Base-by-base conservation (phyloP, 2,113 vertebrate genomes). In the Jaculus jaculus region DNA sequence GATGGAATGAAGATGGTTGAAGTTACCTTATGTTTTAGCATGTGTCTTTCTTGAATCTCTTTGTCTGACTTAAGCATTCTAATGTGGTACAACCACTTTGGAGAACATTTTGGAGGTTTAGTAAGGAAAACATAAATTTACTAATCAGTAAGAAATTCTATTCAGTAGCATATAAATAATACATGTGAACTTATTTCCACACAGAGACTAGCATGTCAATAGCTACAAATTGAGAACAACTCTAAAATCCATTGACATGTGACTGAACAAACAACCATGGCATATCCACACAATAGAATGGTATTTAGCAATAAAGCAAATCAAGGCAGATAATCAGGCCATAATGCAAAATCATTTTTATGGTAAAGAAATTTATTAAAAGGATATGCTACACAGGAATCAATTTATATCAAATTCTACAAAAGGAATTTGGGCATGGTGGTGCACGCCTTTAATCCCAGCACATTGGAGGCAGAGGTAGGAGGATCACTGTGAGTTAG, bases 11-110 rank as follows among this genome's bases (percentile, higher is more conserved):
- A 83, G 10, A 89, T 66, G 21, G 74, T 91, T 73, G 82, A 20
- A 92, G 71, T 85, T 54, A 89, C 94, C 9, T 16, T 80, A 34
- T 28, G 26, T 26, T 51, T 89, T 92, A 94, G 13, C 10, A n/a
- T 9, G 51, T 34, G 7, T 77, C 11, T 30, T 87, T 89, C 42
- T 84, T 28, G 4, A 4, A 84, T 63, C 2, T 7, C 15, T 71
- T 78, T 93, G 85, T 26, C 34, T 60, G 61, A 63, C 16, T 75
- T 88, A 65, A 87, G n/a, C 39, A 85, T 92, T 54, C 26, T 66
- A 77, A 61, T 0, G 42, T 47, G 23, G 24, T 32, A 61, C 4
- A 79, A 60, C 9, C 60, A 51, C 13, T 83, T 89, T 90, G 68
- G 17, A 87, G 84, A 90, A 90, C 0, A 30, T 2, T 61, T 47